Evolutionary conservation across 2,113 vertebrate genomes (phyloP).

Genomic region (Mirza zaza): DNA sequence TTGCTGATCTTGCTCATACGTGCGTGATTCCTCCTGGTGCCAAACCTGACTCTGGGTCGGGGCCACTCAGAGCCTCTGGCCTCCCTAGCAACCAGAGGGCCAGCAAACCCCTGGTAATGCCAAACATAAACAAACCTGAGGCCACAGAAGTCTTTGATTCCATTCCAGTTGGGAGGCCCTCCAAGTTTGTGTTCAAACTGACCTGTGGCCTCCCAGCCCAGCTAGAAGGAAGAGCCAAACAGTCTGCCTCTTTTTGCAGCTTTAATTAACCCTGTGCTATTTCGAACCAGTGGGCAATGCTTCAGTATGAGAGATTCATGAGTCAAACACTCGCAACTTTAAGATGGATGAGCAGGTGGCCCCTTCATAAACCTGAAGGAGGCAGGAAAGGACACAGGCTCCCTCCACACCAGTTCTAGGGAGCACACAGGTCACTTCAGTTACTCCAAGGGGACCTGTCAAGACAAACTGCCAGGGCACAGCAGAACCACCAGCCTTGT

Average conservation of each 20-base stretch:
- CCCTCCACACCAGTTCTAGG: background rate
- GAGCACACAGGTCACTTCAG: background rate
- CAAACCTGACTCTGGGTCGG: background rate
- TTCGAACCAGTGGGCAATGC: background rate
- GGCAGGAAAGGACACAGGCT: background rate
- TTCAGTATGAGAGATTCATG: background rate
- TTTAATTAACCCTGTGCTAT: background rate
- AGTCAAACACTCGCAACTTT: background rate
- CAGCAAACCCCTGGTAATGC: background rate
- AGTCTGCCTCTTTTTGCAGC: background rate
- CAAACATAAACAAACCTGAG: slow-evolving; percentile 31
- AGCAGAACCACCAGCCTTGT: background rate
- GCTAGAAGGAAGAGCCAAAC: background rate
- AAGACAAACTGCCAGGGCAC: background rate
- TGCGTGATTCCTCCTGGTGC: background rate
- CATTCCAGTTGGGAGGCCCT: slow-evolving; percentile 7
- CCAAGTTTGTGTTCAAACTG: background rate
- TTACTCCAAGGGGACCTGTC: background rate
- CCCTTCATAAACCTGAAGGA: background rate
- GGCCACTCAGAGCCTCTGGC: background rate
- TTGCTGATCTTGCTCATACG: background rate
- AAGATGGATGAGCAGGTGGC: background rate
- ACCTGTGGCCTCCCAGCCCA: background rate
- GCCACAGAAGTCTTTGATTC: slow-evolving; percentile 27
- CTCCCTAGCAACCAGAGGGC: background rate